Evolutionary conservation across 2,113 vertebrate species (phyloP).

Genomic region (Sisor rabdophorus): DNA sequence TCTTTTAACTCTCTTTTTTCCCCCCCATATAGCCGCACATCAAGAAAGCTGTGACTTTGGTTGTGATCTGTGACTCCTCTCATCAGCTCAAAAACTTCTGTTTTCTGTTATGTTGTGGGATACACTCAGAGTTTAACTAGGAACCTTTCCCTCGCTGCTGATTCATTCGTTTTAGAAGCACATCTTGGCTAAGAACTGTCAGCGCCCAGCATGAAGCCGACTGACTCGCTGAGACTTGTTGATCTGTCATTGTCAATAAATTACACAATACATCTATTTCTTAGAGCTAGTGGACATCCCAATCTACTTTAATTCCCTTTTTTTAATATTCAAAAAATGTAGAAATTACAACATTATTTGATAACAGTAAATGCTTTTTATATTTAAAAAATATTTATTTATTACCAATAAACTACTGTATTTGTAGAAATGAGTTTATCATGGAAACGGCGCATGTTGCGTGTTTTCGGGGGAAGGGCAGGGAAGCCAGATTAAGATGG

Average conservation of each 20-base stretch:
- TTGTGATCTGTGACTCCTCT: constrained; percentile 9
- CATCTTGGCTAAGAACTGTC: neutral
- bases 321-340: neutral
- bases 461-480: no score
- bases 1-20: constrained; percentile 36
- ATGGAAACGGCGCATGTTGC: no score
- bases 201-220: neutral
- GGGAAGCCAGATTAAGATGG: no score
- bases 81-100: constrained; percentile 27
- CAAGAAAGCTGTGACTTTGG: constrained; percentile 16
- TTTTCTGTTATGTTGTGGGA: constrained; percentile 28
- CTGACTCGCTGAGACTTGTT: neutral
- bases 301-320: neutral
- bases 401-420: no score
- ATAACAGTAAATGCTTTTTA: no score
- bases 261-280: neutral
- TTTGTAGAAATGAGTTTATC: no score
- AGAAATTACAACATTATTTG: no score
- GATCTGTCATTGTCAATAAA: constrained; percentile 1
- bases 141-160: constrained; percentile 5
- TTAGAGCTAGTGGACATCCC: no score
- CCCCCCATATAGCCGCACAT: constrained; percentile 4
- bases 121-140: constrained; percentile 10
- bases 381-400: no score
- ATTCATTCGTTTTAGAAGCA: constrained; percentile 17